Percentiles rank a stretch among this genome's conserved stretches.
phyloP scores from a whole-genome alignment of 2,797 vertebrate species.

The Psittacula derbiana region DNA sequence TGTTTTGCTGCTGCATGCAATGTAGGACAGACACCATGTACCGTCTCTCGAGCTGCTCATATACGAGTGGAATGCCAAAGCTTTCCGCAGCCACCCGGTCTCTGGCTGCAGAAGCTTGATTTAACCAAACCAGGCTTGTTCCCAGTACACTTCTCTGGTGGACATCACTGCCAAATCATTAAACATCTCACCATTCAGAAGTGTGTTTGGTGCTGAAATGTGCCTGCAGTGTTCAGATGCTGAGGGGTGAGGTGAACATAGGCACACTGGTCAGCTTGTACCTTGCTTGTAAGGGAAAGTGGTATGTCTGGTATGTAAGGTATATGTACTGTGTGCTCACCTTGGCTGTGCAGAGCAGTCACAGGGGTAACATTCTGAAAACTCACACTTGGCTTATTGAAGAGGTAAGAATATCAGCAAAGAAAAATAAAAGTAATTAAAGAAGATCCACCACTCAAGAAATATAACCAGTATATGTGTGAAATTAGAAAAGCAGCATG shows the following conservation, averaged over 20 bases:
- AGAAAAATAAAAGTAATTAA: too few species aligned
- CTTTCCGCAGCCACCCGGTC: too few species aligned
- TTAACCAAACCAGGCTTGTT: not conserved
- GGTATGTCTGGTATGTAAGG: rapidly evolving
- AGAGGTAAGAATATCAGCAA: not conserved
- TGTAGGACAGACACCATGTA: rapidly evolving
- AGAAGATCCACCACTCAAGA: rapidly evolving
- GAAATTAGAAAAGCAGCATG: not conserved
- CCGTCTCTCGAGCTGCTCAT: rapidly evolving
- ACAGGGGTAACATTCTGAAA: not conserved
- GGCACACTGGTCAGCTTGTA: rapidly evolving
- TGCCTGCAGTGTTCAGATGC: rapidly evolving
- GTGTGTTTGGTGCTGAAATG: not conserved
- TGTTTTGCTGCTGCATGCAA: not conserved
- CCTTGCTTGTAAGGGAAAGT: not conserved
- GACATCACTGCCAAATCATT: not conserved
- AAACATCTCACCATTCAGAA: not conserved
- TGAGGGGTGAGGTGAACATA: rapidly evolving
- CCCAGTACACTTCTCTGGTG: not conserved
- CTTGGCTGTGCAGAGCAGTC: not conserved
- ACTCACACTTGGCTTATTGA: rapidly evolving
- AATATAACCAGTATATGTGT: rapidly evolving
- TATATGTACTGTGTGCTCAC: rapidly evolving
- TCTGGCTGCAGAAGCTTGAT: not conserved
- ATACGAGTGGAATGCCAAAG: rapidly evolving